A percentile compares a stretch with the other conserved stretches of the same genome.
phyloP scores from a whole-genome alignment of 2,113 vertebrate species.

The Perca fluviatilis region DNA sequence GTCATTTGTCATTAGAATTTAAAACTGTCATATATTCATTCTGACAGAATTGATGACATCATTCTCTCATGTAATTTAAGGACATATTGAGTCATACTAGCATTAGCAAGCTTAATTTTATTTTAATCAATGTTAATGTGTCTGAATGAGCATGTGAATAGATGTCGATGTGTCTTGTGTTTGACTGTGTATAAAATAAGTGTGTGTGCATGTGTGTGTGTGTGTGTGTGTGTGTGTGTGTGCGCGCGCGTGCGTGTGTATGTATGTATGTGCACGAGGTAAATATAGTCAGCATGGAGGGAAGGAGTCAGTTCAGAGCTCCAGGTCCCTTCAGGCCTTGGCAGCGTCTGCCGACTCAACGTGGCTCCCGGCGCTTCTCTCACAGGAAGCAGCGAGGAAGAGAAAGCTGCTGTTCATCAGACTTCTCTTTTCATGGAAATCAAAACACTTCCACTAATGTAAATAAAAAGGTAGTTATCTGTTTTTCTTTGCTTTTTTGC shows the following conservation, averaged over 20 bases:
- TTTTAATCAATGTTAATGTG: not conserved
- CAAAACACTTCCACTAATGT: constrained; percentile 5
- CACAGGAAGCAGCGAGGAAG: constrained; percentile 16
- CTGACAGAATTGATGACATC: not conserved
- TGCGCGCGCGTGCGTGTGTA: not conserved
- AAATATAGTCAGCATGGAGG: constrained; percentile 33
- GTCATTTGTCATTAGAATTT: constrained; percentile 7
- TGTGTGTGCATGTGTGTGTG: not conserved
- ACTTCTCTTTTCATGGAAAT: not conserved
- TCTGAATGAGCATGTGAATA: constrained; percentile 1
- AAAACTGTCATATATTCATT: not conserved
- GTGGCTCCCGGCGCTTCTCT: constrained; percentile 18
- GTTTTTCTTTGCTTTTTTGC: not conserved
- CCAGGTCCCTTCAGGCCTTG: constrained; percentile 35
- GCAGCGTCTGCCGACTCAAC: constrained; percentile 56
- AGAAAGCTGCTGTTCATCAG: constrained; percentile 31
- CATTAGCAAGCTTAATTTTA: not conserved
- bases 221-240: constrained; percentile 16
- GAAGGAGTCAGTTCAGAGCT: constrained; percentile 41
- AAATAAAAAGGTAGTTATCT: constrained; percentile 31
- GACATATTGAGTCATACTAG: not conserved
- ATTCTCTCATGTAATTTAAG: not conserved
- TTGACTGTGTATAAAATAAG: not conserved
- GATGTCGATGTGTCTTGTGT: not conserved
- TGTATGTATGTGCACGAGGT: not conserved